These are phyloP conservation scores for Sturnira hondurensis DNA, from an alignment of 2,113 vertebrate species.

Conservation along the genomic window DNA sequence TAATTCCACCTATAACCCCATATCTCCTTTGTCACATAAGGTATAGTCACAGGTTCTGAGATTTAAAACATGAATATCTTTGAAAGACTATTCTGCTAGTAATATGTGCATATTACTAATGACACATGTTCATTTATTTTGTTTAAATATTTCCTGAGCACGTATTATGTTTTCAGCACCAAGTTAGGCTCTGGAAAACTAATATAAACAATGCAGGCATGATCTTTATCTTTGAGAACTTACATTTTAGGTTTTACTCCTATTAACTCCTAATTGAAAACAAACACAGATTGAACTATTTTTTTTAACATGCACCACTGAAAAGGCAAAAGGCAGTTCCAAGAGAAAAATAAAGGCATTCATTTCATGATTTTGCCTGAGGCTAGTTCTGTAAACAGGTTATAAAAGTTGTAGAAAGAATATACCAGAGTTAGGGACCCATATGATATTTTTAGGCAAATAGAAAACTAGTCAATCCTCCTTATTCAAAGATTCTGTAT, in stretches of 20 bases:
- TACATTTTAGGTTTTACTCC: not conserved
- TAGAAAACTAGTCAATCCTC: not conserved
- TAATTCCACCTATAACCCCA: not conserved
- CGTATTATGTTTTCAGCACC: not conserved
- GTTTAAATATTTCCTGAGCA: not conserved
- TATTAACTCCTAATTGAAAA: not conserved
- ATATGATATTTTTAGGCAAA: not conserved
- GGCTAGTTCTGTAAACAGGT: not conserved
- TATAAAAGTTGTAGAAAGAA: constrained; percentile 16
- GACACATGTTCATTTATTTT: not conserved
- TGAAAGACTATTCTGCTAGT: not conserved
- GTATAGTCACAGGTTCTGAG: not conserved
- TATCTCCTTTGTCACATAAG: not conserved
- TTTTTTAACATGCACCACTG: not conserved
- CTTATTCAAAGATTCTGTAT: not conserved
- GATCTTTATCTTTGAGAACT: not conserved
- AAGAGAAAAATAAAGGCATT: not conserved
- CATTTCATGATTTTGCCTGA: not conserved
- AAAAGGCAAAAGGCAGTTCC: not conserved
- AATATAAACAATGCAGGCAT: not conserved
- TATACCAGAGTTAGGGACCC: not conserved
- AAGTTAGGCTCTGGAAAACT: not conserved
- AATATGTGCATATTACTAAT: not conserved
- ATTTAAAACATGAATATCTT: not conserved
- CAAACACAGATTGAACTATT: not conserved